Conservation (phyloP, 2,113 vertebrate species). For the Hippolais icterina region DNA sequence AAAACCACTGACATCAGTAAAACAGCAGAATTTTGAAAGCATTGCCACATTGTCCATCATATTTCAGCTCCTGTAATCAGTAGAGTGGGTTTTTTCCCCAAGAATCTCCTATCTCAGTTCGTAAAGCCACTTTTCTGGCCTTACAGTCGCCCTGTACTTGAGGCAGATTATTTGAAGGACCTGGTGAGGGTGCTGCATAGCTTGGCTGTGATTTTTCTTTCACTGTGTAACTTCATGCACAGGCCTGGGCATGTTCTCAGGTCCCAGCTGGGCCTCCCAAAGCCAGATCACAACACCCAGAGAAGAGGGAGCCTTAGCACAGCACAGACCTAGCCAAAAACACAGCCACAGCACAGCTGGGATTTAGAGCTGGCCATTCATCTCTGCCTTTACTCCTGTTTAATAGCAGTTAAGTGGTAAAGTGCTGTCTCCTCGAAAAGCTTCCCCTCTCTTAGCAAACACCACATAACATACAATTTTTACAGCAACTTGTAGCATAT, state of each 20-base stretch:
- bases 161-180: neutral
- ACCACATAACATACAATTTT: neutral
- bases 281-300: neutral
- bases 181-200: neutral
- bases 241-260: neutral
- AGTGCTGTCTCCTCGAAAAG: neutral
- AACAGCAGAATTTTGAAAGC: neutral
- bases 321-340: neutral
- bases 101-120: neutral
- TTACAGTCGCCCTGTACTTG: neutral
- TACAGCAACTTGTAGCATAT: neutral
- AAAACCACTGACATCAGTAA: neutral
- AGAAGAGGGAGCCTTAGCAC: neutral
- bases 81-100: fast-evolving
- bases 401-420: neutral
- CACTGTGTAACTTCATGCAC: neutral
- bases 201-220: neutral
- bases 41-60: neutral
- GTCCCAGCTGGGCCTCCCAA: neutral
- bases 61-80: neutral
- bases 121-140: neutral
- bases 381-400: neutral
- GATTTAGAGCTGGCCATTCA: neutral
- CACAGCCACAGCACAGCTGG: neutral
- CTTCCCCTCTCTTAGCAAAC: neutral